Percentiles rank a stretch among this genome's conserved stretches.
Conservation (phyloP, 2,113 vertebrate species). For the Cyphomyrus discorhynchus region DNA sequence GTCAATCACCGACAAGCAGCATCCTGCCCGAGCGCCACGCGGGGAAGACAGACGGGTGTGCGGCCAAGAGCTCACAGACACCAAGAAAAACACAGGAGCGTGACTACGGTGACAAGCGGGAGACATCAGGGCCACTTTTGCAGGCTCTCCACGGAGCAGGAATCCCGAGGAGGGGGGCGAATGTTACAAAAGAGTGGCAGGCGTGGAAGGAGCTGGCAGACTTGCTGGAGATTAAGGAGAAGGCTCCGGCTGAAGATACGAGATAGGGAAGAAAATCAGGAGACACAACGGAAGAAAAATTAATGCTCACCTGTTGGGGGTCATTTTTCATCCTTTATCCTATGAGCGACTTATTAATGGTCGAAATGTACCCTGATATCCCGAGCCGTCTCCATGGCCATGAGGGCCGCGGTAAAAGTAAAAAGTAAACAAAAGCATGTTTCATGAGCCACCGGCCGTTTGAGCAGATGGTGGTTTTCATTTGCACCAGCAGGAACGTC, state of each 20-base stretch:
- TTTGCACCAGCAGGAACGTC: neutral
- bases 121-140: neutral
- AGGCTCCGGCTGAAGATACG: neutral
- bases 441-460: neutral
- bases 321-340: neutral
- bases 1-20: neutral
- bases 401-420: neutral
- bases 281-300: neutral
- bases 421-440: neutral
- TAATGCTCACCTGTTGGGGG: neutral
- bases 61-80: neutral
- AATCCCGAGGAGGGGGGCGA: neutral
- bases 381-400: neutral
- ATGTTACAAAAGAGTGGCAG: neutral
- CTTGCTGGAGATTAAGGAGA: neutral
- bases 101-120: neutral
- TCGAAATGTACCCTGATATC: neutral
- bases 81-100: neutral
- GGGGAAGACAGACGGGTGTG: neutral
- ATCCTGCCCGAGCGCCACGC: neutral
- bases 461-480: neutral
- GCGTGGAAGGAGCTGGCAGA: neutral
- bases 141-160: neutral
- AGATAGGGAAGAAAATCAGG: neutral
- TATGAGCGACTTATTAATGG: neutral